Conservation (phyloP, 2,797 vertebrate species). For the Denticeps clupeoides region DNA sequence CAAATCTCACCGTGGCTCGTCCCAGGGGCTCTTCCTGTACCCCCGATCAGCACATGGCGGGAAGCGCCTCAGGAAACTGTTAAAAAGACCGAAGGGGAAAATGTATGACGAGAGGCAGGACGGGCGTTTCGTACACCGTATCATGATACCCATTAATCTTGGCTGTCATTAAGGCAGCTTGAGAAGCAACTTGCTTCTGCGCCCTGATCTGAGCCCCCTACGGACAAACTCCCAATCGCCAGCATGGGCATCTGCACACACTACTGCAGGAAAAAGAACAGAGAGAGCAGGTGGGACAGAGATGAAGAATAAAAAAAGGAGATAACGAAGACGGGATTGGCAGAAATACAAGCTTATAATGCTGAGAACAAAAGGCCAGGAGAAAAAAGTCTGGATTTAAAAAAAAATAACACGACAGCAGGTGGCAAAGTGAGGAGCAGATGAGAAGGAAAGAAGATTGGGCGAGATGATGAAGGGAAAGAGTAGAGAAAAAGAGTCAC, state of each 20-base stretch:
- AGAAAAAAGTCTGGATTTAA: neutral
- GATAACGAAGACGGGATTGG: no score
- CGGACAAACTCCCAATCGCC: no score
- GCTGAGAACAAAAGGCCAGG: conserved; percentile 6
- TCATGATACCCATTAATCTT: no score
- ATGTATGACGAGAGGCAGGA: neutral
- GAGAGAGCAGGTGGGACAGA: no score
- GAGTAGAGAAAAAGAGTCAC: conserved; percentile 1
- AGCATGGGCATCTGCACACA: no score
- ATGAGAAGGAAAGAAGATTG: conserved; percentile 29
- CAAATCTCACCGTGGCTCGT: neutral
- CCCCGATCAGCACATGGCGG: neutral
- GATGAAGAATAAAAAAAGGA: neutral
- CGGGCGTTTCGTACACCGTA: neutral
- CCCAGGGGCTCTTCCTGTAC: neutral
- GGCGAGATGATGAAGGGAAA: conserved; percentile 24
- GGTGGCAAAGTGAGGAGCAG: neutral
- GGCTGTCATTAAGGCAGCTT: no score
- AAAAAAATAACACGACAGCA: neutral
- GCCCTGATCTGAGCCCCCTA: no score
- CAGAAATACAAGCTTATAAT: conserved; percentile 8
- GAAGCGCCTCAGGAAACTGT: neutral
- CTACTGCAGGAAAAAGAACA: no score
- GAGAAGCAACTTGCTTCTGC: no score
- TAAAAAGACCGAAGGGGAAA: neutral